phyloP scores from a whole-genome alignment of 2,888 invertebrate genomes.

The Caenorhabditis japonica region DNA sequence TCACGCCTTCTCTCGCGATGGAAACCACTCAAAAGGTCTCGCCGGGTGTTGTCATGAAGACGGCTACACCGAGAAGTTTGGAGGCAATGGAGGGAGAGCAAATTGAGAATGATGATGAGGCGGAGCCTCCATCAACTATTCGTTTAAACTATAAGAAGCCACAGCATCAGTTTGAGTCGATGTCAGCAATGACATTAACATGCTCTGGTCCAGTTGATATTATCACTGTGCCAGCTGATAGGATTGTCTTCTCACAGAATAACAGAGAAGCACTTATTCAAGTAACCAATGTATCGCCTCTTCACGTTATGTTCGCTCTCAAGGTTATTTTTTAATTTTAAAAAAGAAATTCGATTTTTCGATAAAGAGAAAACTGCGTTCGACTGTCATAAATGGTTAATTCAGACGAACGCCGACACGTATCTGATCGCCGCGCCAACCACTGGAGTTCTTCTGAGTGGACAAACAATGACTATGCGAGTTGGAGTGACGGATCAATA shows the following conservation, averaged over 20 bases:
- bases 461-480: conserved; percentile 39
- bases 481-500: conserved; percentile 35
- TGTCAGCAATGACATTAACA: conserved; percentile 46
- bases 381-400: too few relatives aligned
- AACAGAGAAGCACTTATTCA: conserved; percentile 3
- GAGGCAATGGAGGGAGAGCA: not conserved
- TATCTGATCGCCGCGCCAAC: conserved; percentile 50
- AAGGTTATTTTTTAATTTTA: too few relatives aligned
- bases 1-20: conserved; percentile 31
- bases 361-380: too few relatives aligned
- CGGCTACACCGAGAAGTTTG: conserved; percentile 4
- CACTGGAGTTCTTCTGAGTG: conserved; percentile 42
- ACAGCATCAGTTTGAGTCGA: conserved; percentile 23
- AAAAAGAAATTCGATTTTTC: too few relatives aligned
- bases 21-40: conserved; percentile 44
- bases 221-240: conserved; percentile 29
- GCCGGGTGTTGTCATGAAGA: conserved; percentile 12
- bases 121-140: conserved; percentile 14
- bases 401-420: conserved; percentile 49
- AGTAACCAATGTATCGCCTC: conserved; percentile 36
- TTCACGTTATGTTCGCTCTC: conserved; percentile 38
- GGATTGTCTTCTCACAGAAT: conserved; percentile 3
- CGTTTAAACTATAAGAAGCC: conserved; percentile 5
- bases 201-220: conserved; percentile 25
- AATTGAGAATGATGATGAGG: not conserved